phyloP scores from a whole-genome alignment of 2,113 vertebrate genomes.

The Crotophaga sulcirostris region DNA sequence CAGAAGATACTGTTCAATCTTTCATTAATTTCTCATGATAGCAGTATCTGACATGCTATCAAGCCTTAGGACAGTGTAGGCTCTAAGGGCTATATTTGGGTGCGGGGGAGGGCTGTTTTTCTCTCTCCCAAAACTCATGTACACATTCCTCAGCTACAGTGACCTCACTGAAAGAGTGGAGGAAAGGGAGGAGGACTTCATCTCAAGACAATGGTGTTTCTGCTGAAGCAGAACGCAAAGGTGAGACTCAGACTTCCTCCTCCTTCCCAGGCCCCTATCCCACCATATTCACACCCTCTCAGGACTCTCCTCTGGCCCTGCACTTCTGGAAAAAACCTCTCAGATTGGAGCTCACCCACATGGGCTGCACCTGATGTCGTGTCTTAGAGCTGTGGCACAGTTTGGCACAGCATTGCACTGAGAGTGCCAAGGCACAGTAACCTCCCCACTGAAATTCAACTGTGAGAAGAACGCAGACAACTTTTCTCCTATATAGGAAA shows the following conservation, averaged over 20 bases:
- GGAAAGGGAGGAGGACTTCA: neutral
- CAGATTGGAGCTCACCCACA: neutral
- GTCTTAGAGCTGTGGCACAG: neutral
- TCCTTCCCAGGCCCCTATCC: neutral
- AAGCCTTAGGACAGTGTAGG: neutral
- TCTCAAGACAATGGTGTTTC: neutral
- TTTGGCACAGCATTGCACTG: rapidly evolving
- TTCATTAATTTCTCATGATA: neutral
- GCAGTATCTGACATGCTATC: neutral
- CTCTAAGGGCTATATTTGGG: neutral
- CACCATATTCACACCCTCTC: neutral
- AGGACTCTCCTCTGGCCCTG: neutral
- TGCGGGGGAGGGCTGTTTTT: neutral
- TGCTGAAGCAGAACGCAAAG: neutral
- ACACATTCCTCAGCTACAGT: neutral
- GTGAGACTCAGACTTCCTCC: neutral
- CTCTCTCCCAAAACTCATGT: neutral
- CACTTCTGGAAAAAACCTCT: neutral
- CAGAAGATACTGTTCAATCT: neutral
- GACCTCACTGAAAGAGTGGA: neutral
- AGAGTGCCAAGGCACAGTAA: neutral
- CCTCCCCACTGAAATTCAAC: too few relatives aligned
- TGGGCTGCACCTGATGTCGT: rapidly evolving
- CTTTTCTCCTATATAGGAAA: rapidly evolving
- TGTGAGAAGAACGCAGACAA: rapidly evolving